Percentiles rank a stretch among this genome's conserved stretches.
These are phyloP conservation scores for human DNA, from an alignment of 2,113 vertebrate species.

Conservation along the genomic window DNA sequence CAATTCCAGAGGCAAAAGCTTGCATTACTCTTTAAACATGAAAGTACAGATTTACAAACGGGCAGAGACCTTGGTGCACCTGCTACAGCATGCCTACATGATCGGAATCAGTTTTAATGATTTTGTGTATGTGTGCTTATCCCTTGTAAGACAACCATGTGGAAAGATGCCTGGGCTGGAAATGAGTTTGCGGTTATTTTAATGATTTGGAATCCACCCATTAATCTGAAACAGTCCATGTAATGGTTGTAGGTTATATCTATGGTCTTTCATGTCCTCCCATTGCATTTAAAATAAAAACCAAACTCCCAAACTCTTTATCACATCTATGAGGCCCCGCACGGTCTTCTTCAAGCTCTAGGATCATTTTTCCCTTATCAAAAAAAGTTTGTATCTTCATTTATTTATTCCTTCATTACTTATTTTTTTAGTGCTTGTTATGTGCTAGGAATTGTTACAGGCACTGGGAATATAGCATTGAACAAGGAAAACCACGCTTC, in stretches of 20 bases:
- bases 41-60: constrained; percentile 46
- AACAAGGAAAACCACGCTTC: neutral
- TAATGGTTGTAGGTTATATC: neutral
- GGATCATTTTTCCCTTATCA: neutral
- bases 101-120: constrained; percentile 50
- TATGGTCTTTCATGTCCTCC: neutral
- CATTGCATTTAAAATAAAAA: neutral
- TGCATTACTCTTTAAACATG: constrained; percentile 44
- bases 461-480: neutral
- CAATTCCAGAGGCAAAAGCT: neutral
- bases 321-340: neutral
- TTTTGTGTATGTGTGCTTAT: neutral
- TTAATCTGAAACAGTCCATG: constrained; percentile 36
- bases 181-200: constrained; percentile 48
- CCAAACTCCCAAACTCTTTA: neutral
- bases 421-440: neutral
- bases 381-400: neutral
- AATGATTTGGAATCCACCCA: constrained; percentile 25
- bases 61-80: neutral
- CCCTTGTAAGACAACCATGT: neutral
- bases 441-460: neutral
- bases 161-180: neutral
- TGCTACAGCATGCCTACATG: constrained; percentile 1
- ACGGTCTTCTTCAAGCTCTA: neutral
- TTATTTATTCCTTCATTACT: neutral